Evolutionary conservation across 1,140 invertebrate genomes (phyloP).

Genomic region (Caenorhabditis brenneri): DNA sequence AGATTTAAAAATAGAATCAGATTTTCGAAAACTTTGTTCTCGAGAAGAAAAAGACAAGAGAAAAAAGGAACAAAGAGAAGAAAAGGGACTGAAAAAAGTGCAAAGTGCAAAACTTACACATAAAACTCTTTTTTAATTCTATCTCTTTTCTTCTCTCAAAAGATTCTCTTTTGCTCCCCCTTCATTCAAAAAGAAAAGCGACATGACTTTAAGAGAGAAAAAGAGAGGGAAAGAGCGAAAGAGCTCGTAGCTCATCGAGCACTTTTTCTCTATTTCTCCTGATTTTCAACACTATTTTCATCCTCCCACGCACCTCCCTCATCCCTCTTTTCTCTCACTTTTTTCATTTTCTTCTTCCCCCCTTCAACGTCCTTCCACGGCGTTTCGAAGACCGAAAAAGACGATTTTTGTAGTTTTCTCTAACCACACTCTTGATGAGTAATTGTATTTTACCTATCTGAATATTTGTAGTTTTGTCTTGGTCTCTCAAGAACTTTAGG

Average conservation of each 20-base stretch:
- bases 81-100: background rate
- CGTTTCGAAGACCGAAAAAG: constrained; percentile 27
- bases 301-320: constrained; percentile 34
- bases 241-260: constrained; percentile 34
- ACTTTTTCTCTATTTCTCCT: background rate
- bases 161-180: background rate
- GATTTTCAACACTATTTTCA: background rate
- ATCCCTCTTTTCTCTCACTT: constrained; percentile 19
- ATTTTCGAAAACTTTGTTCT: too few relatives aligned
- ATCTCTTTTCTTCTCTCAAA: constrained; percentile 21
- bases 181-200: constrained; percentile 30
- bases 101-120: constrained; percentile 34
- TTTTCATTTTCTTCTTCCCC: constrained; percentile 40
- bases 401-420: constrained; percentile 37
- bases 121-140: constrained; percentile 31
- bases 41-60: too few relatives aligned
- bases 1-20: too few relatives aligned
- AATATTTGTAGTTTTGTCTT: background rate
- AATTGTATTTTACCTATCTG: background rate
- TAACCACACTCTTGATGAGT: constrained; percentile 1
- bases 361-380: constrained; percentile 15
- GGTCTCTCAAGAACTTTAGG: background rate
- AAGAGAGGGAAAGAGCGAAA: background rate
- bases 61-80: too few relatives aligned
- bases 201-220: constrained; percentile 30